A percentile compares a stretch with the other conserved stretches of the same genome.
These are phyloP conservation scores for Drosophila nannoptera DNA, from an alignment of 1,140 invertebrate genomes.

Conservation along the genomic window DNA sequence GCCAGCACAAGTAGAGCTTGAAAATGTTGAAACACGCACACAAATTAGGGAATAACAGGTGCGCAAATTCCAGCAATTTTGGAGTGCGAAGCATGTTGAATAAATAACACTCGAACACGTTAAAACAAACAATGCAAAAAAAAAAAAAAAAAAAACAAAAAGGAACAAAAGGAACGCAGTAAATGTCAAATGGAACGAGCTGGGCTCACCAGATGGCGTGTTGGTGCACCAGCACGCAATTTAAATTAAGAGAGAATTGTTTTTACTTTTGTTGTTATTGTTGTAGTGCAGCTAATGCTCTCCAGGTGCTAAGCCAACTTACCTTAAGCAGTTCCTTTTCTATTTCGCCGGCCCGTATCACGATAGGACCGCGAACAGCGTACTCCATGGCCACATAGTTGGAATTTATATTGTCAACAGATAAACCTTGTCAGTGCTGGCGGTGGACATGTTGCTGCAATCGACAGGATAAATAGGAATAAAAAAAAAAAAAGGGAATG, in stretches of 20 bases:
- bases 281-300: neutral
- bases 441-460: conserved; percentile 30
- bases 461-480: conserved; percentile 13
- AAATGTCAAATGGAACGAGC: neutral
- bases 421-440: conserved; percentile 58
- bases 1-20: neutral
- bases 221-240: neutral
- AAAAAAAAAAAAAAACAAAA: conserved; percentile 6
- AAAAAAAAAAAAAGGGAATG: neutral
- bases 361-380: conserved; percentile 92
- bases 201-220: conserved; percentile 20
- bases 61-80: conserved; percentile 16
- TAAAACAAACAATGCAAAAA: neutral
- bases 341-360: conserved; percentile 91
- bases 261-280: neutral
- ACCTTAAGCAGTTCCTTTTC: conserved; percentile 91
- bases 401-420: conserved; percentile 93
- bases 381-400: conserved; percentile 97
- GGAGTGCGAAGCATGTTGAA: neutral
- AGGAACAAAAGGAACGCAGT: neutral
- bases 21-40: neutral
- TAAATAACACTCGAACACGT: neutral
- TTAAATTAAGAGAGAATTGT: conserved; percentile 2
- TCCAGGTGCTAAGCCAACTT: conserved; percentile 47
- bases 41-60: conserved; percentile 28